These are phyloP conservation scores for Danio kyathit DNA, from an alignment of 2,797 vertebrate genomes.

Conservation along the genomic window DNA sequence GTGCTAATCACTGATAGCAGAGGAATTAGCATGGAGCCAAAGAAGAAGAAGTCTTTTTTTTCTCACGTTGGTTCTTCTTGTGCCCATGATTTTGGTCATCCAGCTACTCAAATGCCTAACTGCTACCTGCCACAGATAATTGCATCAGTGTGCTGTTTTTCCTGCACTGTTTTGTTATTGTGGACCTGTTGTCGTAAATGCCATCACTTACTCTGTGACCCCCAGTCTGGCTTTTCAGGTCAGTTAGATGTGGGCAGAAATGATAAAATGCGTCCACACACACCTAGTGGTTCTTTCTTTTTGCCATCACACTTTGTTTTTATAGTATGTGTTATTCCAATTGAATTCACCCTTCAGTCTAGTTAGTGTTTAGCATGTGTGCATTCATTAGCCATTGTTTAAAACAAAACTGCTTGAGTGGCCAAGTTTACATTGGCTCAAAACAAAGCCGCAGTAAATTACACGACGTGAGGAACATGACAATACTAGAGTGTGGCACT, in stretches of 20 bases:
- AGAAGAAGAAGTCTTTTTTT: background rate
- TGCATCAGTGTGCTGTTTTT: background rate
- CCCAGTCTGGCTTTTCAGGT: background rate
- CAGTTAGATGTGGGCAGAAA: background rate
- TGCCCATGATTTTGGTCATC: background rate
- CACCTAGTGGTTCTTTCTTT: background rate
- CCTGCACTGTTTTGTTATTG: constrained; percentile 1
- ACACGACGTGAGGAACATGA: background rate
- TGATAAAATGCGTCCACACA: background rate
- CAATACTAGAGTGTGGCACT: background rate
- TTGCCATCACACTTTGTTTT: background rate
- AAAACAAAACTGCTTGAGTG: background rate
- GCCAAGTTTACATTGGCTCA: background rate
- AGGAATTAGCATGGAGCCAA: constrained; percentile 4
- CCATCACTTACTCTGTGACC: background rate
- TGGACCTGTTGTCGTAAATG: background rate
- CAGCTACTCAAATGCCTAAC: background rate
- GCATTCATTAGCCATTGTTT: background rate
- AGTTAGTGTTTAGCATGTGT: background rate
- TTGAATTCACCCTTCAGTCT: background rate
- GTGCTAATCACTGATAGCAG: constrained; percentile 14
- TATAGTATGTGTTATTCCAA: background rate
- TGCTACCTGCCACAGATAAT: constrained; percentile 22
- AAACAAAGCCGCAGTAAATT: constrained; percentile 2
- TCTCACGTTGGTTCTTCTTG: background rate